phyloP scores from a whole-genome alignment of 2,113 vertebrate genomes.

The Melanotaenia duboulayi region DNA sequence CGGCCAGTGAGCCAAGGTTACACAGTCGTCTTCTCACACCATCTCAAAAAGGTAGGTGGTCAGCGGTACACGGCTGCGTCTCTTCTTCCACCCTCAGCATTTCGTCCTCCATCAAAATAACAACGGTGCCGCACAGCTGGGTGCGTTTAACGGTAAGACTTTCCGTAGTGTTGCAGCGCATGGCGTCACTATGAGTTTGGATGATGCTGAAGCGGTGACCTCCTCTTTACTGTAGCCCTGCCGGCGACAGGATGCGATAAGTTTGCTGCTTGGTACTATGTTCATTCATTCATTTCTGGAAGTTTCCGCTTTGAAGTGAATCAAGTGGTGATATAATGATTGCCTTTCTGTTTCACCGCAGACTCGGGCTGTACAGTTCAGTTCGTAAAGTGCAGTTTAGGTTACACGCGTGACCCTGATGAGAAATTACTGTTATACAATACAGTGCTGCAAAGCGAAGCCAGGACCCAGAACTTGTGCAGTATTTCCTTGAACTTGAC shows the following conservation, averaged over 20 bases:
- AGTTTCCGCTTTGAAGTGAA: constrained; percentile 17
- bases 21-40: constrained; percentile 27
- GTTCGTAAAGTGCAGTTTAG: constrained; percentile 20
- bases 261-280: neutral
- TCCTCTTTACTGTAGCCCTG: constrained; percentile 30
- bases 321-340: constrained; percentile 11
- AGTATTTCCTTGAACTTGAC: neutral
- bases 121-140: neutral
- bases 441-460: neutral
- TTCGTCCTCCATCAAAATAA: neutral
- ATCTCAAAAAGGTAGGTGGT: constrained; percentile 38
- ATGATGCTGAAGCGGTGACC: constrained; percentile 58
- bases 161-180: constrained; percentile 5
- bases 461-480: neutral
- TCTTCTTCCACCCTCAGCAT: constrained; percentile 9
- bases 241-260: constrained; percentile 34
- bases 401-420: constrained; percentile 31
- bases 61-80: constrained; percentile 25
- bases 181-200: constrained; percentile 27
- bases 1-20: constrained; percentile 62
- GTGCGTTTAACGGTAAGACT: constrained; percentile 42
- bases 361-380: neutral
- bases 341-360: no score
- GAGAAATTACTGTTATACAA: constrained; percentile 13
- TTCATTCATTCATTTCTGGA: constrained; percentile 12